Percentiles rank a stretch among this genome's conserved stretches.
Conservation (phyloP, 2,797 vertebrate genomes). For the Paramormyrops hopkinsi region DNA sequence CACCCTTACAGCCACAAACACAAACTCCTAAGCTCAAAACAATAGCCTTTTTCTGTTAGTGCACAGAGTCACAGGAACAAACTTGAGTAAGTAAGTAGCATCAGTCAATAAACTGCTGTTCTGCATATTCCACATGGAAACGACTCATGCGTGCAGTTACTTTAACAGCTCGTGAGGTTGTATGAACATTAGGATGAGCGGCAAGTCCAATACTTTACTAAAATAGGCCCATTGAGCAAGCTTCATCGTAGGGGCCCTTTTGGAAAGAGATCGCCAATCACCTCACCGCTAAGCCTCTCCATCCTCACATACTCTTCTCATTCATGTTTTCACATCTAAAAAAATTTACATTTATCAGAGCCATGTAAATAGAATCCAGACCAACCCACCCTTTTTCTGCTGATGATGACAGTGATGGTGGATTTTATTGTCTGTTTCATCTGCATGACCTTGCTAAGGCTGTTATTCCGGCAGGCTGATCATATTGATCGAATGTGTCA, state of each 20-base stretch:
- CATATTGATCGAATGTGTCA: slow-evolving; percentile 17
- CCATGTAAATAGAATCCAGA: neutral
- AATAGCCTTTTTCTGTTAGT: neutral
- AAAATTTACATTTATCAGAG: neutral
- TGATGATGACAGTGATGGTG: neutral
- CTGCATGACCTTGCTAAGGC: slow-evolving; percentile 9
- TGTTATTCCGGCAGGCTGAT: slow-evolving; percentile 2
- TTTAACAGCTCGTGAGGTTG: neutral
- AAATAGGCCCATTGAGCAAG: neutral
- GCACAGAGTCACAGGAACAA: neutral
- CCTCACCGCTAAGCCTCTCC: neutral
- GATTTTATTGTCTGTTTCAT: neutral
- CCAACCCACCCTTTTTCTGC: neutral
- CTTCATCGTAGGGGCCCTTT: neutral
- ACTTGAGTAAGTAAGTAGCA: neutral
- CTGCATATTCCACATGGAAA: neutral
- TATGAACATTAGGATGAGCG: neutral
- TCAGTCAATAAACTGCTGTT: neutral
- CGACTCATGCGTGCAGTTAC: no score
- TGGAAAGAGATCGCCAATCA: neutral
- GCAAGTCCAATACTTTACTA: neutral
- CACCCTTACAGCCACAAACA: neutral
- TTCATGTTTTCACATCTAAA: neutral
- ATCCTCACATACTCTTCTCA: neutral
- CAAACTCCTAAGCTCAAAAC: neutral